These are phyloP conservation scores for Gonioctena quinquepunctata DNA, from an alignment of 1,140 invertebrate genomes.

Conservation along the genomic window DNA sequence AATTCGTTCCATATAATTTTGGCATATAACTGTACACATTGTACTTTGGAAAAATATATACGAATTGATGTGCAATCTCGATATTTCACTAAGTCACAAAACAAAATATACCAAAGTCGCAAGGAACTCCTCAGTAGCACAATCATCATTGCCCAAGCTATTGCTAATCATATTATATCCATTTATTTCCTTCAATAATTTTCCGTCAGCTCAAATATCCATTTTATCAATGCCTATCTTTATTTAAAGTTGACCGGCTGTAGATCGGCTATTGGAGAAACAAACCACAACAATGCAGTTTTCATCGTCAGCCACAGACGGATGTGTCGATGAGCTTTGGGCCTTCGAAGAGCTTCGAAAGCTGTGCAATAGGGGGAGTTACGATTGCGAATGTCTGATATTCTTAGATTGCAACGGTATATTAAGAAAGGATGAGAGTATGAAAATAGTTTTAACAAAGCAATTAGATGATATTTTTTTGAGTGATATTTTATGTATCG, in stretches of 20 bases:
- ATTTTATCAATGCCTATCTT: not conserved
- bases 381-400: not conserved
- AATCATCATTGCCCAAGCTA: too few species aligned
- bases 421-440: not conserved
- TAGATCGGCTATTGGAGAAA: not conserved
- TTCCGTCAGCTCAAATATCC: not conserved
- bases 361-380: not conserved
- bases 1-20: not conserved
- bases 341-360: not conserved
- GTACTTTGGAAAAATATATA: not conserved
- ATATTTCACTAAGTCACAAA: not conserved
- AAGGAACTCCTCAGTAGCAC: too few species aligned
- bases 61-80: not conserved
- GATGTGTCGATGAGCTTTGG: not conserved
- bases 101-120: too few species aligned
- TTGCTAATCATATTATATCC: not conserved
- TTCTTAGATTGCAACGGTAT: not conserved
- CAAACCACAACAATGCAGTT: not conserved
- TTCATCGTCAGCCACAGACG: not conserved
- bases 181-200: not conserved
- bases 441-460: not conserved
- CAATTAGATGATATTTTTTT: not conserved
- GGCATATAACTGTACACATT: not conserved
- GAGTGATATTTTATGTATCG: too few species aligned
- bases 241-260: not conserved